Evolutionary conservation across 1,140 invertebrate genomes (phyloP), one percentile per base, ranked within the genome.

Genomic region (Drosophila littoralis): DNA sequence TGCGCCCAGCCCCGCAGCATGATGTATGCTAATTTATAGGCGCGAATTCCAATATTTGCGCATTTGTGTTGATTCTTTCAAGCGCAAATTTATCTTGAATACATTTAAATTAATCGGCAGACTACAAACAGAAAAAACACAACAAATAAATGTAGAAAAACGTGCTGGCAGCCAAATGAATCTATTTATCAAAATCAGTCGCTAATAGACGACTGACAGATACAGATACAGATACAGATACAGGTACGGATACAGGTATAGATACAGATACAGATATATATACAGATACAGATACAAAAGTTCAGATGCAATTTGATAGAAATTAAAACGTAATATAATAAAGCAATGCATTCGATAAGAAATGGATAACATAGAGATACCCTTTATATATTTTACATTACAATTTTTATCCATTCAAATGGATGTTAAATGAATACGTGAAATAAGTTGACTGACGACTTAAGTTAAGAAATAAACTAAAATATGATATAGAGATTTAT

Each of bases 141-240:
- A 17, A 15, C 22, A 28, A 28, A 28, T 5, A 48, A 36, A 12
- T 3, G 12, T 12, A 33, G 4, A 46, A 17, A 10, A 60, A 45
- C 28, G 42, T 12, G 57, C 55, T 40, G 36, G 52, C 65, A 38
- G 17, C 40, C 65, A 70, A 71, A 7, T 42, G 13, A 70, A 64
- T 50, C 58, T 64, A 75, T 75, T 71, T 70, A 75, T 75, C 72
- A 75, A 63, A 40, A 71, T 71, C 43, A 69, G 13, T 33, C 58
- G 48, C 17, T 70, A 64, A 75, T 58, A 50, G 43, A 55, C 10
- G 57, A 60, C 32, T 42, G 13, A 38, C 7, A 36, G 28, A 17
- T 17, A 60, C 38, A 46, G 6, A 55, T 12, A 40, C 15, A 51
- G n/a, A 51, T 51, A n/a, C 22, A n/a, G n/a, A n/a, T n/a, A n/a